Base-by-base conservation (phyloP, 2,113 vertebrate genomes). In the Caretta caretta region DNA sequence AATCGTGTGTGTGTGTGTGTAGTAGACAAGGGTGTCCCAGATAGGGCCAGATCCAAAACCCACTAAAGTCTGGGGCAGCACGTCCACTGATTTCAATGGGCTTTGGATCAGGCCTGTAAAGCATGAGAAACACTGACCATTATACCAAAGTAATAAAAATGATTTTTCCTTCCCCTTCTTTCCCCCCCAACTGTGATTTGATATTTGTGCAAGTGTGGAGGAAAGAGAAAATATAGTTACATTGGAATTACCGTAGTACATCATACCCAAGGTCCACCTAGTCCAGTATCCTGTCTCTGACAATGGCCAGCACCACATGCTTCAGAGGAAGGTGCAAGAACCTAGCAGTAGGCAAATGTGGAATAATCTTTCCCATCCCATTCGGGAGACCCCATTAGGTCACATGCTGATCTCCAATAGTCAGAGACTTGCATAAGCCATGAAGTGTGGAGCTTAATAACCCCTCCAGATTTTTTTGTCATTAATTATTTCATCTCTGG, bases 1-100 rank as follows among this genome's bases (percentile, higher is more conserved):
- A 83, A n/a, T 19, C 3, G 10, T 20, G 10, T 0, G 0, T 57
- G 10, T 20, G 10, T 0, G 0, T 57, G 75, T 69, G 35, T 8
- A 0, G 48, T 57, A 27, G 1, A 6, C 10, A 49, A 53, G 51
- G 69, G 2, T 16, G 1, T 50, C 16, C 29, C 22, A 42, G 8
- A 1, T 0, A 88, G 51, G 27, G 82, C 84, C 51, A 88, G 84
- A 29, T 19, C 22, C 51, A 48, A 54, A 38, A 8, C 10, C 20
- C 27, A 9, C 12, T 27, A 48, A 59, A 20, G 46, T 19, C 38
- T 29, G 25, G 38, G 51, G 87, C 54, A 90, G 49, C 72, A 42
- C 31, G 8, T 46, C 79, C 76, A 29, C 31, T 17, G 13, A 46
- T 85, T 83, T 79, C 7, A 31, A 24, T 35, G 35, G 35, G 65